Evolutionary conservation across 2,113 vertebrate species (phyloP), one percentile per base, ranked within the genome.

Genomic region (Oplegnathus fasciatus): DNA sequence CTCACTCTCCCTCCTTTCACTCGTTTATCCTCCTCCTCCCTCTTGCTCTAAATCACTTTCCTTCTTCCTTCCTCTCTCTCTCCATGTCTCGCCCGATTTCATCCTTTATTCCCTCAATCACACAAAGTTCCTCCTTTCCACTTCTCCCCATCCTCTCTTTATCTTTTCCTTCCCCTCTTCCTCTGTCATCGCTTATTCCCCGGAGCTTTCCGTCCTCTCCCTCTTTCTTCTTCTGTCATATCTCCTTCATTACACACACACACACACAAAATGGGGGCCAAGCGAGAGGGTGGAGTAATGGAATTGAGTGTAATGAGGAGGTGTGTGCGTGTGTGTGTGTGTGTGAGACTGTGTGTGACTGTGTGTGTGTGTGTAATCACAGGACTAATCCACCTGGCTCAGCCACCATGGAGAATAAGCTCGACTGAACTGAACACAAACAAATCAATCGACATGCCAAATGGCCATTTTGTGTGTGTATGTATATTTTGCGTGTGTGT

Each of bases 41-140:
- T 62, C 55, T n/a, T 55, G 40, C 84, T 61, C 64, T 48, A 61
- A 80, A 75, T 78, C 85, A 46, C 61, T 74, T 52, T 75, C 69
- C 48, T 20, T 42, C 46, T 30, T 60, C 26, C 57, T 24, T 9
- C 42, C 34, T 40, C 46, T 64, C 57, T 54, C 46, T 75, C 5
- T 48, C 54, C 46, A 34, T 0, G 55, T 52, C 55, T 88, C 32
- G 54, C 73, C 34, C 52, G 52, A 71, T 71, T 82, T 73, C 42
- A 79, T 85, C 82, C 40, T 73, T 85, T 72, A 85, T 83, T 80
- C 73, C 72, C 42, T 34, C 2, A 37, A 58, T 86, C 75, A 67
- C 60, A 14, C 42, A 6, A 26, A 32, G 14, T 44, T 46, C 64
- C 58, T 70, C 75, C 72, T 80, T 18, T 50, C 17, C 46, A 48